A percentile compares a stretch with the other conserved stretches of the same genome.
phyloP scores from a whole-genome alignment of 30 jellyfish, hydroid and myxozoan species.

The Aurelia aurita complex sp. Pacific region DNA sequence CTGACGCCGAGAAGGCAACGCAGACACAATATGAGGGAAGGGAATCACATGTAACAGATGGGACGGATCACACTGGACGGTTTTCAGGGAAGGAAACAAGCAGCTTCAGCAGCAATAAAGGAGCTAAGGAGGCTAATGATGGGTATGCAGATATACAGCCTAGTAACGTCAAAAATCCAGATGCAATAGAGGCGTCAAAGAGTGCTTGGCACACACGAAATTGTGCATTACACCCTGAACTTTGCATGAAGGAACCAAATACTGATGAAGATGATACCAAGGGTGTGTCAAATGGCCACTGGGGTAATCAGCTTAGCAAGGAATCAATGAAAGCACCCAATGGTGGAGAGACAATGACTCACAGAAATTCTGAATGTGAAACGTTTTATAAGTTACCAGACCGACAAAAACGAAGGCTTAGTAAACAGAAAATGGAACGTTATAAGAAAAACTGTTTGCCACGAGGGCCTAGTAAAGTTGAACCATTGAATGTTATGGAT shows the following conservation, averaged over 20 bases:
- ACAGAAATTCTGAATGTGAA: constrained; percentile 34
- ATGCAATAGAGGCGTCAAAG: not conserved
- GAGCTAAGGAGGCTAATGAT: not conserved
- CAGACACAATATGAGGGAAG: not conserved
- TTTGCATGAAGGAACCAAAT: not conserved
- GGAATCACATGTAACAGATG: too few species aligned
- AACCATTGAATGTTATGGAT: constrained; percentile 17
- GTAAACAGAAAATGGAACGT: constrained; percentile 1
- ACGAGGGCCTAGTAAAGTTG: constrained; percentile 10
- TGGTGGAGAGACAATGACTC: not conserved
- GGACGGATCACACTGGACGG: too few species aligned
- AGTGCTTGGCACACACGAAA: constrained; percentile 34
- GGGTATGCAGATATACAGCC: not conserved
- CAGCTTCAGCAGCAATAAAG: not conserved
- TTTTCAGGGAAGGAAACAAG: not conserved
- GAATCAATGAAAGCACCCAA: not conserved
- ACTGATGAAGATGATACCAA: not conserved
- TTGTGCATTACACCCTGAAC: constrained; percentile 30
- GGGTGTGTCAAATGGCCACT: not conserved
- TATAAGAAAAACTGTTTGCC: constrained; percentile 52
- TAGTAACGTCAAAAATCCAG: not conserved
- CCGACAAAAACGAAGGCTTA: constrained; percentile 40
- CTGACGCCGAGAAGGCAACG: not conserved
- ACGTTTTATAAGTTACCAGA: constrained; percentile 31
- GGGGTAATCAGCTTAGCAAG: not conserved